A percentile compares a stretch with the other conserved stretches of the same genome.
phyloP scores from a whole-genome alignment of 2,797 vertebrate species.

The Lutjanus argentimaculatus region DNA sequence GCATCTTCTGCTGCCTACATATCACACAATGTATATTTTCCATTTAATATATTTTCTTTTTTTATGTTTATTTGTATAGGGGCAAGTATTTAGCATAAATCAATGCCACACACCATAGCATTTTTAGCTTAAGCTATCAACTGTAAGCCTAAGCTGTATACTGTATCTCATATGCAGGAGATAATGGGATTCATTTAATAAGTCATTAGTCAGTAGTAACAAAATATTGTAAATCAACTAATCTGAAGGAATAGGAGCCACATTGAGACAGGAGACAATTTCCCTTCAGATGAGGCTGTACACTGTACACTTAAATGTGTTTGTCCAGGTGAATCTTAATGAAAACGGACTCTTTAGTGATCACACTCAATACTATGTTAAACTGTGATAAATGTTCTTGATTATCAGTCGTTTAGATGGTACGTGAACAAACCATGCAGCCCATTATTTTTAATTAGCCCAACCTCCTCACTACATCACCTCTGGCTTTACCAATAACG shows the following conservation, averaged over 20 bases:
- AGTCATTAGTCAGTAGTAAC: neutral
- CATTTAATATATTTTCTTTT: no score
- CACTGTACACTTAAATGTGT: neutral
- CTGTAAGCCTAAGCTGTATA: no score
- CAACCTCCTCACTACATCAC: neutral
- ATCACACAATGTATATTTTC: no score
- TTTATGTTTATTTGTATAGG: no score
- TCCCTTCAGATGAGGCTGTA: neutral
- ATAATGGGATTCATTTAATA: neutral
- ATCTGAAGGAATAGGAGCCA: neutral
- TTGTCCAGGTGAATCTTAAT: neutral
- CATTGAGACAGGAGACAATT: neutral
- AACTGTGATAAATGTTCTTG: conserved; percentile 12
- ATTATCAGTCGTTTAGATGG: conserved; percentile 13
- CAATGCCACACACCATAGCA: no score
- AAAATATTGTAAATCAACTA: neutral
- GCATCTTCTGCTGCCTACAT: no score
- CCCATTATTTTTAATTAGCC: conserved; percentile 8
- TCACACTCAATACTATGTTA: neutral
- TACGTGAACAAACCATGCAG: neutral
- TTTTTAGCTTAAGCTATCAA: no score
- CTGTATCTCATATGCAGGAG: neutral
- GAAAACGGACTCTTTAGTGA: neutral
- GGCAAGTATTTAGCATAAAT: no score
- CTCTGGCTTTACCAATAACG: neutral